A percentile compares a stretch with the other conserved stretches of the same genome.
Conservation (phyloP, 2,888 invertebrate genomes). For the Drosophila lacicola region DNA sequence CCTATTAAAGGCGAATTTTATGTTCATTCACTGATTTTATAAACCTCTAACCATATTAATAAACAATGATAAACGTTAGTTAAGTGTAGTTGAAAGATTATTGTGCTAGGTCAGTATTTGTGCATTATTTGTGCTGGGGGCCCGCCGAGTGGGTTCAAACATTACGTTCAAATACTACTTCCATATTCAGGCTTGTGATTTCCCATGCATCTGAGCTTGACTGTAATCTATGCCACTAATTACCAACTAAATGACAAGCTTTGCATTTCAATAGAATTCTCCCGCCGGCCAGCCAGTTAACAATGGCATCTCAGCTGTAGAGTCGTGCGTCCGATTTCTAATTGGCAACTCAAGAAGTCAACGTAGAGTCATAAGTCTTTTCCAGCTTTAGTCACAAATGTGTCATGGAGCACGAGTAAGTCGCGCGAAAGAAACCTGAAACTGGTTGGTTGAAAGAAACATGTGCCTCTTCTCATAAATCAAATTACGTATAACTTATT, state of each 20-base stretch:
- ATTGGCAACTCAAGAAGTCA: neutral
- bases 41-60: slow-evolving; percentile 29
- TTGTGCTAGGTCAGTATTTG: slow-evolving; percentile 43
- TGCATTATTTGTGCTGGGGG: slow-evolving; percentile 34
- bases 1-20: slow-evolving; percentile 20
- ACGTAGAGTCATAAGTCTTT: slow-evolving; percentile 7
- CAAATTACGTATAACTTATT: neutral
- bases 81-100: neutral
- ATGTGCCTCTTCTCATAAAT: neutral
- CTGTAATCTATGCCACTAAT: slow-evolving; percentile 43
- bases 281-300: neutral
- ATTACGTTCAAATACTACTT: slow-evolving; percentile 6
- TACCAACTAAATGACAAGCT: slow-evolving; percentile 34
- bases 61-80: slow-evolving; percentile 27
- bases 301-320: slow-evolving; percentile 1
- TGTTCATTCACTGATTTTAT: slow-evolving; percentile 25
- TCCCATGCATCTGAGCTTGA: slow-evolving; percentile 35
- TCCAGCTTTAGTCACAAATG: slow-evolving; percentile 25
- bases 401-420: slow-evolving; percentile 7
- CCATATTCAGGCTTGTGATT: slow-evolving; percentile 29
- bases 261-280: slow-evolving; percentile 55
- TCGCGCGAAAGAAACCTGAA: slow-evolving; percentile 34
- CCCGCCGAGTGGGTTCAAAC: slow-evolving; percentile 24
- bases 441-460: neutral
- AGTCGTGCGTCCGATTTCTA: neutral